Evolutionary conservation across 2,888 invertebrate species (phyloP), one percentile per base, ranked within the genome.

Genomic region (Pharmacophagus antenor): DNA sequence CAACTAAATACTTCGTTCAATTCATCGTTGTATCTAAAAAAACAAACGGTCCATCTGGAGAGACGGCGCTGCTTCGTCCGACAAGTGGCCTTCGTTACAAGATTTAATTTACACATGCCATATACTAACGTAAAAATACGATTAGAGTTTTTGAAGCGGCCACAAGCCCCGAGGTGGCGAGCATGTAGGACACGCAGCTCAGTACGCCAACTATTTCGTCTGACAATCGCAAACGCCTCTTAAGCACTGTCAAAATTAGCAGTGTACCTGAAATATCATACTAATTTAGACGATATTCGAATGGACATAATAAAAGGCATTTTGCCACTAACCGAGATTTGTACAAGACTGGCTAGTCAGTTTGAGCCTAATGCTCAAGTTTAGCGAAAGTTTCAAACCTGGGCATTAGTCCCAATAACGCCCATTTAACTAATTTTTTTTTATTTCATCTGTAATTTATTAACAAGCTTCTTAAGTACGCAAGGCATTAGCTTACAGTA

Each of bases 151-250:
- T 70, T 0, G 76, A 75, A 2, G 88, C 76, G 4, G 76, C 73
- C 6, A 91, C 80, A 1, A 91, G 83, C 0, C 86, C 85, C 0
- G 82, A 70, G 0, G 84, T 80, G 1, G 85, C 81, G 1, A 84
- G 62, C 4, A 88, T 65, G 54, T 80, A 84, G 0, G 91, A 91
- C 1, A 77, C 25, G 58, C 87, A 86, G 64, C 90, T 89, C 8
- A 91, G 61, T 18, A 80, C 79, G 0, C 91, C 91, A 1, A 91
- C 86, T 17, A 76, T 68, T 63, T 87, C 90, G 63, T 91, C 90
- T 0, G 84, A 73, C 0, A 91, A 64, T 0, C 72, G 70, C 42
- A 89, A 53, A 0, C 82, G 77, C 1, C 84, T 77, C 65, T 91
- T 90, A 37, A 91, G 64, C 4, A 91, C 68, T 8, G 82, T 80